Evolutionary conservation across 2,888 invertebrate species (phyloP), one percentile per base, ranked within the genome.

Genomic region (Xestia ashworthii): DNA sequence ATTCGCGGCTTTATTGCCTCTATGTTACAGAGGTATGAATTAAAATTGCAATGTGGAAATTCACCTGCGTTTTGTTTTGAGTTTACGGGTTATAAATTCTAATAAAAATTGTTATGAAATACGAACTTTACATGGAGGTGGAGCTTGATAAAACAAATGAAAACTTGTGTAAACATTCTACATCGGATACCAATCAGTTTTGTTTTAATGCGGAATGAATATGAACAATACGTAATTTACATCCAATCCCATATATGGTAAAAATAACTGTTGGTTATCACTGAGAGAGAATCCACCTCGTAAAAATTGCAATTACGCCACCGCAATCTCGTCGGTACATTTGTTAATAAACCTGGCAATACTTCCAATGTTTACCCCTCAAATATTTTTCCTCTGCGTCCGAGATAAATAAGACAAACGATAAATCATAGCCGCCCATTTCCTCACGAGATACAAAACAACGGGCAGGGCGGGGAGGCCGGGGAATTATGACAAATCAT

Each of bases 401-500:
- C 92, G 92, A 94, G 93, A 96, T 96, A 95, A 95, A 96, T 96
- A 95, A 95, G 95, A 96, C 92, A 94, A 93, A 91, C 92, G 86
- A 95, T 96, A 96, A 94, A 96, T 96, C 96, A 96, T 95, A 92
- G 91, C 92, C 93, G 95, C 93, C 96, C 94, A 95, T 96, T 96
- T 94, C 94, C 93, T 93, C 95, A 93, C 92, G 91, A 93, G 92
- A 93, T 93, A 95, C 95, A 95, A 96, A 95, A 96, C 96, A 96
- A 96, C 95, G 93, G 93, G 91, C 93, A 90, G 87, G 88, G 90
- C 91, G 90, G 93, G 96, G 95, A 94, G 93, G 95, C 93, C 94
- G 95, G 95, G 93, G 95, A 96, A 96, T 96, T 96, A 96, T 96
- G 96, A 96, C 96, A 96, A 96, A 96, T 96, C 96, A 96, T 96